Conservation (phyloP, 2,113 vertebrate genomes). For the Riparia riparia region DNA sequence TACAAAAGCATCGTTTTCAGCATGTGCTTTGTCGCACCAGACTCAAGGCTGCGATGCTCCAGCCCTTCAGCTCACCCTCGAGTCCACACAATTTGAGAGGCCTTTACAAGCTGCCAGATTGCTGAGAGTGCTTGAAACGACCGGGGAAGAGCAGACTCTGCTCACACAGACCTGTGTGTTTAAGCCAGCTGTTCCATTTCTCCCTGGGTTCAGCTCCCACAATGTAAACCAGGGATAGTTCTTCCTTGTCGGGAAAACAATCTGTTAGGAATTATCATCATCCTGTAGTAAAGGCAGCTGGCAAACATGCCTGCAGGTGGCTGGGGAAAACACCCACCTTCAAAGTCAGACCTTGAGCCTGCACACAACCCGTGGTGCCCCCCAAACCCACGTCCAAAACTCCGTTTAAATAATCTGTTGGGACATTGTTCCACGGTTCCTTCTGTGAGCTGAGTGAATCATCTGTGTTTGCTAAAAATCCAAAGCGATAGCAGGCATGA, state of each 20-base stretch:
- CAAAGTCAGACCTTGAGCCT: neutral
- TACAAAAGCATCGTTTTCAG: neutral
- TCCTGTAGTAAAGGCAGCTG: neutral
- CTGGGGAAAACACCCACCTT: neutral
- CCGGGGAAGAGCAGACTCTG: fast-evolving
- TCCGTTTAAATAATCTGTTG: neutral
- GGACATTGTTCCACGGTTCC: neutral
- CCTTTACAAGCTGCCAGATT: slow-evolving; percentile 12
- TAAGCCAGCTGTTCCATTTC: neutral
- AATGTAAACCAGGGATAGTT: neutral
- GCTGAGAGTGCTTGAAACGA: neutral
- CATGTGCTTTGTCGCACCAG: neutral
- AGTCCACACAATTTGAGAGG: neutral
- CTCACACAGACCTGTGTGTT: neutral
- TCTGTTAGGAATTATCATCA: neutral
- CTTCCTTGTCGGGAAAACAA: neutral
- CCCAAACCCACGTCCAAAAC: neutral
- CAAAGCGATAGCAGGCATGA: neutral
- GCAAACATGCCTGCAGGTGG: neutral
- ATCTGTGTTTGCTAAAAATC: neutral
- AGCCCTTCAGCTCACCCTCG: neutral
- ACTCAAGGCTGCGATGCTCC: neutral
- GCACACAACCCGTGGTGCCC: neutral
- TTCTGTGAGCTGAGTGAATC: slow-evolving; percentile 22
- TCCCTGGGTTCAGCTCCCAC: neutral